Base-by-base conservation (phyloP, 92 coral and sea anemone genomes). In the Zoanthus sansibaricus region DNA sequence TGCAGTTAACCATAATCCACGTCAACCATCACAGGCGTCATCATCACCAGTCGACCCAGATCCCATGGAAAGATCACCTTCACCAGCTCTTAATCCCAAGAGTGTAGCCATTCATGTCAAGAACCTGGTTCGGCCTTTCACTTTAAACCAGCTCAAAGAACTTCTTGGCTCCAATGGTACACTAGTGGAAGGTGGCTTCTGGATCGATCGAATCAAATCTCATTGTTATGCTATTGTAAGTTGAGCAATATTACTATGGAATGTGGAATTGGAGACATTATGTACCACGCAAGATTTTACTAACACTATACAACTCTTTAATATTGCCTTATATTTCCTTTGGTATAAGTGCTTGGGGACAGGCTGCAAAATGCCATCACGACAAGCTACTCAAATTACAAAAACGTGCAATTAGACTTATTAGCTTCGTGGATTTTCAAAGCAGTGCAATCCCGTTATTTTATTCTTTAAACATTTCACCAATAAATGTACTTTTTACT, bases 131-230 rank as follows among this genome's bases (percentile, higher is more conserved):
- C 93, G 99, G 42, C 99, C 99, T 16, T 96, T 96, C 54, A 96
- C 98, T 2, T 91, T 88, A 77, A 95, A 91, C 67, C 99, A 96
- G 75, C 92, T 96, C 54, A 96, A 93, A 78, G 97, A 95, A 20
- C 94, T 95, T 16, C 92, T 96, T 55, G 86, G 94, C 13, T 90
- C 84, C 33, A 76, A 87, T 80, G 99, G 99, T 31, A 79, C 91
- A 37, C 59, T 95, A 83, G 94, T 55, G 5, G 98, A 95, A 0
- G 93, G 83, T 59, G 99, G 99, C 66, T 96, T 96, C 87, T 96
- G 99, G 99, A 96, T 95, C 66, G 98, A 96, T 84, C 94, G 83
- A 79, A 96, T 96, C 72, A 96, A 96, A 78, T 96, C 99, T 18
- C 99, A 96, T 85, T 96, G 99, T 67, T 96, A 96, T 86, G 95